Base-by-base conservation (phyloP, 2,888 invertebrate species). In the Sylvicola cinctus region DNA sequence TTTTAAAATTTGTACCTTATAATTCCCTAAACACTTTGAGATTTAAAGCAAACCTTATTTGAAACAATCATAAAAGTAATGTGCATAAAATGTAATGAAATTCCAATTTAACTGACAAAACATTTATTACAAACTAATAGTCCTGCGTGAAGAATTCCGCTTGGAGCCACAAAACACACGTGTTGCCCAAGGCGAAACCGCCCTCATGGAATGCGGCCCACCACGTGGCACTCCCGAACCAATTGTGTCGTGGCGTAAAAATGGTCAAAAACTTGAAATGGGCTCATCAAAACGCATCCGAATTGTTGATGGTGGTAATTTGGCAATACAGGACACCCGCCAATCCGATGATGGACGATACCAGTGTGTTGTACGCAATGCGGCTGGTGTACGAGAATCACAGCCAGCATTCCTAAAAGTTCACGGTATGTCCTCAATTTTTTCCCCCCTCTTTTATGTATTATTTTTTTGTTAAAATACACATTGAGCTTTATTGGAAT, bases 181-280 rank as follows among this genome's bases (percentile, higher is more conserved):
- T 45, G 79, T 80, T 12, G 81, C 85, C 2, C 77, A 81, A 43
- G 88, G 85, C 8, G 83, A 84, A 48, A 78, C 78, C 39, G 79
- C 79, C 2, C 65, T 80, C 37, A 60, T 91, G 51, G 85, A 87
- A 57, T 91, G 91, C 54, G 74, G 74, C 8, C 85, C 90, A 13
- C 91, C 91, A 0, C 66, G 75, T 45, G 91, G 91, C 3, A 78
- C 81, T 36, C 91, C 91, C 1, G 85, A 88, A 51, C 91, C 91
- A 3, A 69, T 69, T 34, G 77, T 91, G 13, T 68, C 70, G 40
- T 91, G 91, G 91, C 72, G 76, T 48, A 88, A 84, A 55, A 84
- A 87, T 49, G 80, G 81, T 2, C 74, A 81, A 51, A 66, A 70
- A 26, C 52, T 85, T 39, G 74, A 75, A 45, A 63, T 78, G 39